These are phyloP conservation scores for Drosophila nigricruria DNA, from an alignment of 2,888 invertebrate genomes.

Conservation along the genomic window DNA sequence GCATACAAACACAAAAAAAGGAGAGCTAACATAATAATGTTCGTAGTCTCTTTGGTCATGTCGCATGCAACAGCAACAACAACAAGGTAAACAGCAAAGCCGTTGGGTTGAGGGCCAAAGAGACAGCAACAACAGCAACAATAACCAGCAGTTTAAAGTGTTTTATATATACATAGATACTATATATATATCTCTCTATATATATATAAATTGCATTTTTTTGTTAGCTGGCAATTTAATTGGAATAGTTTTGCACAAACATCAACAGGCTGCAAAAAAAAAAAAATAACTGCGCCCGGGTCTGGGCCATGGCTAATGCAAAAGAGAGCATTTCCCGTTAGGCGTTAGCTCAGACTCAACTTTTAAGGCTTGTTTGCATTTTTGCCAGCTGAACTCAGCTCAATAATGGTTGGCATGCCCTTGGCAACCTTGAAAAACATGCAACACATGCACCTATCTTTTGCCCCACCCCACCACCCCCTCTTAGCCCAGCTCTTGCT, in stretches of 20 bases:
- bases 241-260: slow-evolving; percentile 71
- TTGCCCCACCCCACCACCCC: neutral
- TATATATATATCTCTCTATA: neutral
- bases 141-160: slow-evolving; percentile 45
- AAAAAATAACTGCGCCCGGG: slow-evolving; percentile 31
- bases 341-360: neutral
- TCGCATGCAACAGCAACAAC: slow-evolving; percentile 37
- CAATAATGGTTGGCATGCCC: slow-evolving; percentile 28
- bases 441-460: neutral
- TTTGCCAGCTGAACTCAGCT: slow-evolving; percentile 14
- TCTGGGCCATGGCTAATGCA: slow-evolving; percentile 18
- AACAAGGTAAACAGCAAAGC: slow-evolving; percentile 12
- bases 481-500: neutral
- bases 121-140: slow-evolving; percentile 40
- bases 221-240: slow-evolving; percentile 57
- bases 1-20: neutral
- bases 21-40: slow-evolving; percentile 30
- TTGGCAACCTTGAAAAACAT: slow-evolving; percentile 35
- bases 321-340: slow-evolving; percentile 22
- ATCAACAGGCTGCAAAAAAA: slow-evolving; percentile 46
- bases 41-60: slow-evolving; percentile 25
- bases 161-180: slow-evolving; percentile 4
- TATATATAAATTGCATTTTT: slow-evolving; percentile 8
- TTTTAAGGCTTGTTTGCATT: slow-evolving; percentile 24
- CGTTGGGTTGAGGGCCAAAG: neutral